Base-by-base conservation (phyloP, 2,797 vertebrate genomes). In the Allobates femoralis region DNA sequence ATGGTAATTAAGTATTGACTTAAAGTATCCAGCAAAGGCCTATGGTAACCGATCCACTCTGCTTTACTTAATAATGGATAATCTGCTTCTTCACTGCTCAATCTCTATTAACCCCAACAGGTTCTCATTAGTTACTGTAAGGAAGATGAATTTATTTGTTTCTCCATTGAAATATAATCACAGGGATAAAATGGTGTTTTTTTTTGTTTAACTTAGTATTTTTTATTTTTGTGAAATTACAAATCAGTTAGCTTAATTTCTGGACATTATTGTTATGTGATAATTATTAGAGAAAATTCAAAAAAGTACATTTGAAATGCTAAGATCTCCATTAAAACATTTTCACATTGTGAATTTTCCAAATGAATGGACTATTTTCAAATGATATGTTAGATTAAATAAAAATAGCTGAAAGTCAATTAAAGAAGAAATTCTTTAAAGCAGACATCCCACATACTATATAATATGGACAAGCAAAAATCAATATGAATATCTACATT, bases 1-100 rank as follows among this genome's bases (percentile, higher is more conserved):
- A 64, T 76, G 53, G 87, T 89, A 90, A 92, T 90, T 90, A 90
- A 88, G 77, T 89, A 92, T 92, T 89, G 93, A 91, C 92, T 89
- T 86, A 74, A 89, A 88, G 56, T 0, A 28, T 90, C 91, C 86
- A 85, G 73, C 79, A 83, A 0, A 34, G 89, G 88, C 86, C 85
- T 85, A 41, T n/a, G 87, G 51, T 86, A 88, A 88, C 79, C 84
- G 76, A 90, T 89, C 64, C 71, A n/a, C 86, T 81, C 90, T 88
- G 89, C 85, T 91, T 86, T 87, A 86, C 90, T 92, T 90, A 80
- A 62, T 92, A 90, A 91, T 91, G 86, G 90, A 86, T 46, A 83
- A 89, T 91, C 89, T 89, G 56, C 85, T 84, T 82, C 86, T 89
- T 50, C 87, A 3, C 0, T 84, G 77, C 84, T 91, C 89, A 85